Percentiles rank a stretch among this genome's conserved stretches.
These are phyloP conservation scores for Myrmophylax atrothorax DNA, from an alignment of 2,113 vertebrate genomes.

Conservation along the genomic window DNA sequence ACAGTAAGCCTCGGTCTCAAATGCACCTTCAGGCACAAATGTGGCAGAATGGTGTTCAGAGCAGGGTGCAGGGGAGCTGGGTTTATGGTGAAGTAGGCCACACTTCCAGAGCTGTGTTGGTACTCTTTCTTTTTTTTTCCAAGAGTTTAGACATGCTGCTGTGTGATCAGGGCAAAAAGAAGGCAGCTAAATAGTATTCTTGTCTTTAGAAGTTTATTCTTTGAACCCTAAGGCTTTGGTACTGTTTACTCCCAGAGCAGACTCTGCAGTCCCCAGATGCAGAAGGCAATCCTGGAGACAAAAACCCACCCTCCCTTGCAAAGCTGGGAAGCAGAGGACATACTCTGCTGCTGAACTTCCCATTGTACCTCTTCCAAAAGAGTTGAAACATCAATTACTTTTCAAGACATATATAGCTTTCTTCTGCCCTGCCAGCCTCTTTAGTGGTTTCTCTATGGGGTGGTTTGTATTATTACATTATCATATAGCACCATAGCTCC, in stretches of 20 bases:
- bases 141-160: background rate
- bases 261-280: background rate
- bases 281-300: background rate
- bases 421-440: background rate
- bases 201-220: background rate
- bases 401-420: background rate
- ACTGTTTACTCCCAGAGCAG: background rate
- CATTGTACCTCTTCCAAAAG: background rate
- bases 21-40: fast-evolving
- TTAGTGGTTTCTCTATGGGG: background rate
- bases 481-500: background rate
- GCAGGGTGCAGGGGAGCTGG: background rate
- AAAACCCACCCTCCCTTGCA: background rate
- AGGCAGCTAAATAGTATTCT: background rate
- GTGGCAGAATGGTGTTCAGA: background rate
- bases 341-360: background rate
- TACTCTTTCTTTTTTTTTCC: background rate
- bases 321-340: background rate
- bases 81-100: background rate
- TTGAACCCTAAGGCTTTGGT: background rate
- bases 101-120: background rate
- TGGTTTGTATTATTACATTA: background rate
- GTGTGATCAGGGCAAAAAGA: background rate
- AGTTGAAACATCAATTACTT: background rate
- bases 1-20: background rate